Base-by-base conservation (phyloP, 2,797 vertebrate species). In the Phataginus tricuspis region DNA sequence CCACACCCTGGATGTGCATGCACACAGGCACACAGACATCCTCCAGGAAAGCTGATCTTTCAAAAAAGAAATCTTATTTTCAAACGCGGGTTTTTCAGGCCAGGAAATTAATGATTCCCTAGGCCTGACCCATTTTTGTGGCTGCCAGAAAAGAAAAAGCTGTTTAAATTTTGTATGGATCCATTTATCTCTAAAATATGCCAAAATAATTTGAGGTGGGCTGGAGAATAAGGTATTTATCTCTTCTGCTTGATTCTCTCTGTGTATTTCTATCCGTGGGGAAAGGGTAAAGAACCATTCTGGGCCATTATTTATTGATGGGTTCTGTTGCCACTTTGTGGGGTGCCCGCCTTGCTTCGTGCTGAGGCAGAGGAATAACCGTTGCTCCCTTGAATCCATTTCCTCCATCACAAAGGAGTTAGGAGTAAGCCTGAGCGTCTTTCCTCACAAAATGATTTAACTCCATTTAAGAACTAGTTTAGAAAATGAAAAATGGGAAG, bases 61-160 rank as follows among this genome's bases (percentile, higher is more conserved):
- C 96, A 98, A 97, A 98, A 90, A 85, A 88, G 51, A 92, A 96
- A 53, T 1, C 69, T 98, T 97, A 74, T 95, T 98, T 98, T 98
- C 94, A 98, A 98, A 97, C 91, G 98, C 66, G 72, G 92, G 80
- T 91, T 98, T 98, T 98, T 98, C 97, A 98, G 98, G 97, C 98
- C 97, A 98, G 91, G 3, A 98, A 98, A 98, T 98, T 98, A 98
- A 98, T 98, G 98, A 98, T 98, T 98, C 98, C 98, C 98, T 98
- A 98, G 97, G 98, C 98, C 98, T 98, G 98, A 98, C 98, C 98
- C 97, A 98, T 96, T 98, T 99, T 97, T 96, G 96, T 97, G 97
- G 93, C 97, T 98, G 88, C 98, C 98, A 98, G 97, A 98, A 98
- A 98, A 98, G 96, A 97, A 97, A 98, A 98, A 98, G 88, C 97